Evolutionary conservation across 2,797 vertebrate genomes (phyloP).

Genomic region (Buphagus erythrorhynchus): DNA sequence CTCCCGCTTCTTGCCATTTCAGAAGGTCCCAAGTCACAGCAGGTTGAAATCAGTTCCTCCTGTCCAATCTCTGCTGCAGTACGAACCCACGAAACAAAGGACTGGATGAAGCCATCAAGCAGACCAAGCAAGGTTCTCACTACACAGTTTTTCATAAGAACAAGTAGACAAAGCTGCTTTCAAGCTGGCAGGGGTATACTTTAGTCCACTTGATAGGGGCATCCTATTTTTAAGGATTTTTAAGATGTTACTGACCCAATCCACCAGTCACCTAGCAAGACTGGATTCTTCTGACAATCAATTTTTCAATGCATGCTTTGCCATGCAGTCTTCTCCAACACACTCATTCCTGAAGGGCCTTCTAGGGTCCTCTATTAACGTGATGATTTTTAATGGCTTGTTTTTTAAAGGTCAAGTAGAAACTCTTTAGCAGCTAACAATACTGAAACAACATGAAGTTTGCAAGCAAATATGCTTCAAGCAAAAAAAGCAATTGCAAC

Average conservation of each 20-base stretch:
- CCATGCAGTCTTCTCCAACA: neutral
- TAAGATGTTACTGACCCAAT: neutral
- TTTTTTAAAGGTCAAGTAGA: neutral
- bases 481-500: neutral
- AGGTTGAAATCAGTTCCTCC: neutral
- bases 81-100: neutral
- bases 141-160: neutral
- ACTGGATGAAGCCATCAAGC: neutral
- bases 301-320: neutral
- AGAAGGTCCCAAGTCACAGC: neutral
- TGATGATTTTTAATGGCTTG: neutral
- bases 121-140: neutral
- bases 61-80: neutral
- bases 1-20: slow-evolving; percentile 1
- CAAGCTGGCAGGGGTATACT: neutral
- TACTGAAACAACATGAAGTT: neutral
- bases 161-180: neutral
- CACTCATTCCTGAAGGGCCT: neutral
- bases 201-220: neutral
- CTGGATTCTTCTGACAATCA: neutral
- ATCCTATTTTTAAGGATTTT: neutral
- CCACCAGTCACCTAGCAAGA: neutral
- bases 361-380: neutral
- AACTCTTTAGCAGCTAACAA: neutral
- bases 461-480: neutral